Evolutionary conservation across 2,888 invertebrate species (phyloP).

Genomic region (Eupithecia exiguata): DNA sequence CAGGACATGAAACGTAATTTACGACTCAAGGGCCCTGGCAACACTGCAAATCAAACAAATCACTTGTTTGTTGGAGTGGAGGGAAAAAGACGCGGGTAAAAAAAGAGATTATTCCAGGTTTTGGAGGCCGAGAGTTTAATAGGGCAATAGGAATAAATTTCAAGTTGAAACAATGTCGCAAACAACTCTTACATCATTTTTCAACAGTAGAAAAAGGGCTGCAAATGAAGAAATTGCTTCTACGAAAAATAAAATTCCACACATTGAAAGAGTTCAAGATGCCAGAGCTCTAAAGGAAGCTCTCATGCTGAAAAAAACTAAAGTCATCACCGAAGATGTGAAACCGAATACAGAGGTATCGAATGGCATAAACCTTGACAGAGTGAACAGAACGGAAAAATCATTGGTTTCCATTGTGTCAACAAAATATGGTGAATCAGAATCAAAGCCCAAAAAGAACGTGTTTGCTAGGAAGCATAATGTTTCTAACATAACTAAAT

Average conservation of each 20-base stretch:
- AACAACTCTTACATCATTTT: constrained; percentile 89
- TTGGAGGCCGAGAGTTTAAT: background rate
- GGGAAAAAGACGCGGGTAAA: constrained; percentile 50
- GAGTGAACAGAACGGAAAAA: constrained; percentile 37
- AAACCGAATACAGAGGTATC: constrained; percentile 15
- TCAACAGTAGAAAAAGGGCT: constrained; percentile 89
- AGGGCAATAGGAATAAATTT: background rate
- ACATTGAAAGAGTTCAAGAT: constrained; percentile 60
- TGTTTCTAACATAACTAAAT: constrained; percentile 59
- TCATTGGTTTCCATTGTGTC: constrained; percentile 23
- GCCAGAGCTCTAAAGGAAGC: constrained; percentile 52
- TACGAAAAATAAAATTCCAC: constrained; percentile 80
- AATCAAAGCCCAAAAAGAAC: constrained; percentile 37
- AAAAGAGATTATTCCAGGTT: background rate
- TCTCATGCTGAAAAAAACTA: constrained; percentile 46
- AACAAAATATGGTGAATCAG: constrained; percentile 22
- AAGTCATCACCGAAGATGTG: constrained; percentile 34
- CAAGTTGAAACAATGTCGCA: constrained; percentile 85
- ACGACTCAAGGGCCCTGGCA: too few species aligned
- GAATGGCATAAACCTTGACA: constrained; percentile 14
- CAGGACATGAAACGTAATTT: too few species aligned
- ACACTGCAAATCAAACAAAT: too few species aligned
- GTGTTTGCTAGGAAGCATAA: constrained; percentile 69
- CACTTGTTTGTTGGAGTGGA: constrained; percentile 42
- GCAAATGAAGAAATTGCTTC: constrained; percentile 86